Evolutionary conservation across 2,797 vertebrate species (phyloP).

Genomic region (Gobio occitaniae): DNA sequence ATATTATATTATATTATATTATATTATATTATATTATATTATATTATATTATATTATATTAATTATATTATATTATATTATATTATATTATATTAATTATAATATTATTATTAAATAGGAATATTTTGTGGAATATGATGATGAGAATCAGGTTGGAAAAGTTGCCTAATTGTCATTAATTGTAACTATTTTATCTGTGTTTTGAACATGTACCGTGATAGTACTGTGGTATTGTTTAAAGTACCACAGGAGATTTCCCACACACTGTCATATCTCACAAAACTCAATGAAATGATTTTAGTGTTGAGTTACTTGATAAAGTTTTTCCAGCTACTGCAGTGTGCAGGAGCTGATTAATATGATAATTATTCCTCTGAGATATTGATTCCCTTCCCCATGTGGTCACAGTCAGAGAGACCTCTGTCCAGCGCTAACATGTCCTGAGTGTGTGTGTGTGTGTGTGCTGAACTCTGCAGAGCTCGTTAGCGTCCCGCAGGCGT

Average conservation of each 20-base stretch:
- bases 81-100: too few relatives aligned
- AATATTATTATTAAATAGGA: too few relatives aligned
- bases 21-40: too few relatives aligned
- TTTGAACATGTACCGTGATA: too few relatives aligned
- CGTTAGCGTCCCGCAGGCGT: constrained; percentile 53
- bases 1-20: too few relatives aligned
- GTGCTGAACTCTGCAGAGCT: not conserved
- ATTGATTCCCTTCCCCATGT: too few relatives aligned
- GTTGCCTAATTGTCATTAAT: not conserved
- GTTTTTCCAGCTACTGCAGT: not conserved
- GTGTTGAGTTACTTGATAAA: not conserved
- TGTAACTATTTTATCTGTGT: not conserved
- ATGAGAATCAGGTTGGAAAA: not conserved
- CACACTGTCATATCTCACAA: not conserved
- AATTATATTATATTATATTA: too few relatives aligned
- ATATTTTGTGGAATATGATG: not conserved
- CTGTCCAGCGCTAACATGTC: too few relatives aligned
- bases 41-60: too few relatives aligned
- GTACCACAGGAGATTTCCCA: not conserved
- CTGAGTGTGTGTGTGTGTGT: too few relatives aligned
- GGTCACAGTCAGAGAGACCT: too few relatives aligned
- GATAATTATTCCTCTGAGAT: too few relatives aligned
- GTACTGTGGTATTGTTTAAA: not conserved
- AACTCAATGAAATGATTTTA: not conserved
- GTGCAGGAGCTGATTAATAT: not conserved